Percentiles rank a stretch among this genome's conserved stretches.
These are phyloP conservation scores for Oreochromis aureus DNA, from an alignment of 2,113 vertebrate genomes.

Conservation along the genomic window DNA sequence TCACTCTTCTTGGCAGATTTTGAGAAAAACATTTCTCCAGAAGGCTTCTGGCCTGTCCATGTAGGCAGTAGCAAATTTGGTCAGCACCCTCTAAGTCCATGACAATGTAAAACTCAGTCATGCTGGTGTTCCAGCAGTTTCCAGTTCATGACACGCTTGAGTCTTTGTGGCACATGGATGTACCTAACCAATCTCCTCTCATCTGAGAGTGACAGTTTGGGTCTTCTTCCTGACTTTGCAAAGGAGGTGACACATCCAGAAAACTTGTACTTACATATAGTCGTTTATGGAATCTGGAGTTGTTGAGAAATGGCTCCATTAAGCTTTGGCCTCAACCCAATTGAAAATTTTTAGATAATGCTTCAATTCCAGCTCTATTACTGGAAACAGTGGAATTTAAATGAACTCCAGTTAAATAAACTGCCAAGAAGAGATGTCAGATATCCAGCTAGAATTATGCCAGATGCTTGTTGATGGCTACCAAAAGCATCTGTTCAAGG, in stretches of 20 bases:
- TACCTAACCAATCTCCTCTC: background rate
- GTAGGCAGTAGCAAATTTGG: background rate
- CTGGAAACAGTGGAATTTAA: background rate
- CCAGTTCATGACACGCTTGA: rapidly evolving
- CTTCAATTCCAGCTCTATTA: background rate
- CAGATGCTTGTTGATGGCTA: background rate
- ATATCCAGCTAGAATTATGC: background rate
- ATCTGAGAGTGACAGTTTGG: background rate
- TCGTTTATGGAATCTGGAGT: rapidly evolving
- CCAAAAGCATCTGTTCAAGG: background rate
- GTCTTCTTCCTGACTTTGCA: background rate
- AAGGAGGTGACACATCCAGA: rapidly evolving
- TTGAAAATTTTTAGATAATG: background rate
- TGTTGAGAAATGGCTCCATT: background rate
- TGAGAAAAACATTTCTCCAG: background rate
- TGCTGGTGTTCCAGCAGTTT: rapidly evolving
- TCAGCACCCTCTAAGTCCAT: background rate
- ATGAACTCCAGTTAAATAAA: background rate
- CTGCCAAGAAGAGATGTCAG: background rate
- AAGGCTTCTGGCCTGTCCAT: background rate
- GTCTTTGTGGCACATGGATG: background rate
- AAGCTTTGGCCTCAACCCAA: background rate
- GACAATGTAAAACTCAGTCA: background rate
- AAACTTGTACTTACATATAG: background rate
- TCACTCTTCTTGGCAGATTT: background rate